Base-by-base conservation (phyloP, 1,140 invertebrate genomes). In the Polyergus mexicanus region DNA sequence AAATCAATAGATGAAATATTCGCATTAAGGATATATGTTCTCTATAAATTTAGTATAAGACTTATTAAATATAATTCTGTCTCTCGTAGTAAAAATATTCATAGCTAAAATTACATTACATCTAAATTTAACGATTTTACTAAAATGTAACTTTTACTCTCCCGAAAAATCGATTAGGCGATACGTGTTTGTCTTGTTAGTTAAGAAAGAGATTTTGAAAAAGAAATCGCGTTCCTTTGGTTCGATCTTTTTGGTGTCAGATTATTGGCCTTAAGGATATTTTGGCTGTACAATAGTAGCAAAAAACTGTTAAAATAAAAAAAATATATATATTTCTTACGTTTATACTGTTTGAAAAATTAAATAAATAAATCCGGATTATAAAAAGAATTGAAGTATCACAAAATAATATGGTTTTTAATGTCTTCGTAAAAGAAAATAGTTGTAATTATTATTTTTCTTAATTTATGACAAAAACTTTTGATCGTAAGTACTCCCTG, bases 141-240 rank as follows among this genome's bases (percentile, higher is more conserved):
- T 35, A 35, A 66, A 68, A 4, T 11, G 4, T 5, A 22, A 28
- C 47, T 80, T 58, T 41, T 13, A 22, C 4, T 51, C 3, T 10
- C 5, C 13, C n/a, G 35, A 2, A n/a, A 25, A 71, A 60, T 60
- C 38, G 38, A 60, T 72, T n/a, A 38, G 6, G 19, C 19, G 19
- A 58, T 1, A 38, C 28, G n/a, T 28, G 19, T 11, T 32, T 4
- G 25, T 25, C 32, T 38, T 38, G 41, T 25, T 32, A 28, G 1
- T 56, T 32, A 6, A 28, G 13, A 13, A 25, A 11, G 22, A 11
- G 47, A 7, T 7, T 8, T 32, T 47, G 47, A 47, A 77, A 41
- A 80, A 77, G 32, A 80, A 56, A 80, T 80, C 10, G 7, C 44
- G 5, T 68, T 32, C 3, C 54, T 78, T 78, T 22, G 38, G 60